Evolutionary conservation across 1,140 invertebrate species (phyloP), one percentile per base, ranked within the genome.

Genomic region (Drosophila cardini): DNA sequence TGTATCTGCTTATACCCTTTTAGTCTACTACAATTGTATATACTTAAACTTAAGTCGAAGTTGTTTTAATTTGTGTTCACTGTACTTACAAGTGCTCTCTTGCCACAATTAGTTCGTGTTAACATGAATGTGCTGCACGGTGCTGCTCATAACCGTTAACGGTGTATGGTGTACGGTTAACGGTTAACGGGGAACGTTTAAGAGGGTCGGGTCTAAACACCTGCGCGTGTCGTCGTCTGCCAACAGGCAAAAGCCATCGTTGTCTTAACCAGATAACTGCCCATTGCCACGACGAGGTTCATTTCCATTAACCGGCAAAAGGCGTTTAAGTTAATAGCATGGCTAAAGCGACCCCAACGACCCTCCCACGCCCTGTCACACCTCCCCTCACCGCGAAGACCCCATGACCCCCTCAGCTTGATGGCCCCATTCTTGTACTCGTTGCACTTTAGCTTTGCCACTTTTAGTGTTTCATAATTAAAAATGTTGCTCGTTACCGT

Each of bases 381-480:
- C 4, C 21, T 0, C 21, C 21, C 21, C 21, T 3, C 21, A 2
- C 1, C 1, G 1, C 21, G 3, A 21, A 1, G 21, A 21, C 21
- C 21, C 21, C 21, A 26, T 2, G 21, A 26, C 21, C 21, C 21
- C 21, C 21, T 26, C 40, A n/a, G 60, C 40, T 30, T 53, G 56
- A 38, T 63, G 50, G 52, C 30, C 70, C 45, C 45, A 30, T 48
- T 57, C 57, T 18, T 18, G 52, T 70, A 56, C 82, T 76, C 79
- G 86, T 84, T 90, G 90, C 90, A 87, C 90, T 83, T 84, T 90
- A 87, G 83, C 83, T 91, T 91, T 90, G 82, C 90, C 83, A 91
- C 90, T 91, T 89, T 91, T 91, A 91, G 90, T 91, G 90, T 90
- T 91, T 90, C 83, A 91, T 91, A 91, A 91, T 91, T 91, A 91